These are phyloP conservation scores for Phalacrocorax brasilianus DNA, from an alignment of 2,113 vertebrate genomes.

Conservation along the genomic window DNA sequence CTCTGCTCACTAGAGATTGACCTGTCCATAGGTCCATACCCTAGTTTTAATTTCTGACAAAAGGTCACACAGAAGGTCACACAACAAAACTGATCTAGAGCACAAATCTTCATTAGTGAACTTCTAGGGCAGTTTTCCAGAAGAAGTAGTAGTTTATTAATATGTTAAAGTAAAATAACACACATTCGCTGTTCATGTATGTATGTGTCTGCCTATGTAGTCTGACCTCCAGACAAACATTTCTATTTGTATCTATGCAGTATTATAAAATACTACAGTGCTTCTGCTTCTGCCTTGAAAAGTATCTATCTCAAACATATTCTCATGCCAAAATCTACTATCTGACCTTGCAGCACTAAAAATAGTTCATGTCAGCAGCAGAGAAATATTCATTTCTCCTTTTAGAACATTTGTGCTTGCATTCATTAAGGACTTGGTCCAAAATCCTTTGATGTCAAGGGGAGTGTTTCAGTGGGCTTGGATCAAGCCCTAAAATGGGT, in stretches of 20 bases:
- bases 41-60: not conserved
- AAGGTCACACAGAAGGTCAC: not conserved
- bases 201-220: not conserved
- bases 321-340: conserved; percentile 31
- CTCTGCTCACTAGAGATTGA: not conserved
- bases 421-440: not conserved
- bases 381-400: conserved; percentile 28
- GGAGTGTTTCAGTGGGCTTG: not conserved
- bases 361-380: conserved; percentile 30
- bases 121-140: not conserved
- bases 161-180: not conserved
- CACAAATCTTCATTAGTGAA: not conserved
- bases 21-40: not conserved
- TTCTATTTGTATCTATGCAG: not conserved
- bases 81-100: not conserved
- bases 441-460: conserved; percentile 50
- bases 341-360: conserved; percentile 49
- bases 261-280: not conserved
- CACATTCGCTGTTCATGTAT: not conserved
- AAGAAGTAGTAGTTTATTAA: not conserved
- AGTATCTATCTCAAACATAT: not conserved
- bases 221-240: not conserved
- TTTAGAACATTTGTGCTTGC: conserved; percentile 31
- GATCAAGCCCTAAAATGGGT: not conserved
- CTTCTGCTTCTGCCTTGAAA: conserved; percentile 1